Percentiles rank a stretch among this genome's conserved stretches.
Conservation (phyloP, 2,113 vertebrate genomes). For the Pachycephala philippinensis region DNA sequence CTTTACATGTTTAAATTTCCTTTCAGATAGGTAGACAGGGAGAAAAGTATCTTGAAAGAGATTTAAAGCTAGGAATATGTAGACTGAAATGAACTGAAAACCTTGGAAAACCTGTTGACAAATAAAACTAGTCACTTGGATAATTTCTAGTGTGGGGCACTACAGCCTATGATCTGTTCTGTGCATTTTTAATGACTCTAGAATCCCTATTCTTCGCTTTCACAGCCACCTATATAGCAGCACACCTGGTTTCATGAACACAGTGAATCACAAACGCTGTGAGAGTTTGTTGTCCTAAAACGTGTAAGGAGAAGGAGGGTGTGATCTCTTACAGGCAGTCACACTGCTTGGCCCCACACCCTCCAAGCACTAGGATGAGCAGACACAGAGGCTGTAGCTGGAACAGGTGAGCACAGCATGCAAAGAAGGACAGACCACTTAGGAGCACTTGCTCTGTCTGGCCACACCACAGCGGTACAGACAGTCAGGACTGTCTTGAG, state of each 20-base stretch:
- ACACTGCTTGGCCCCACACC: neutral
- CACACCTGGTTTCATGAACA: neutral
- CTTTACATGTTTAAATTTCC: neutral
- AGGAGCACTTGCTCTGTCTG: fast-evolving
- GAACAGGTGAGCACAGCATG: neutral
- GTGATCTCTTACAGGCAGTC: neutral
- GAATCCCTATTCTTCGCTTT: neutral
- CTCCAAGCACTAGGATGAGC: neutral
- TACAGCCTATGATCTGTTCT: neutral
- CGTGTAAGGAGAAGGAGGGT: neutral
- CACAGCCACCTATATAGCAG: neutral
- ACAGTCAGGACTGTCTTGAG: neutral
- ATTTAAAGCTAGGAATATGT: neutral
- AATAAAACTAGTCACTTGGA: neutral
- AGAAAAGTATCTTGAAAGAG: neutral
- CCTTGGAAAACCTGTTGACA: neutral
- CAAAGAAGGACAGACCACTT: neutral
- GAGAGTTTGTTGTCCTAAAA: neutral
- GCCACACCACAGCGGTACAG: fast-evolving
- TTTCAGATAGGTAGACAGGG: neutral
- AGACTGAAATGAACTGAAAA: neutral
- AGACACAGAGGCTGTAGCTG: too few species aligned
- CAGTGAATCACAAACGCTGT: too few species aligned
- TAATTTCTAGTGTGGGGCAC: neutral
- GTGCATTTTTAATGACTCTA: neutral